Conservation (phyloP, 2,888 invertebrate genomes). For the Serrognathus titanus region DNA sequence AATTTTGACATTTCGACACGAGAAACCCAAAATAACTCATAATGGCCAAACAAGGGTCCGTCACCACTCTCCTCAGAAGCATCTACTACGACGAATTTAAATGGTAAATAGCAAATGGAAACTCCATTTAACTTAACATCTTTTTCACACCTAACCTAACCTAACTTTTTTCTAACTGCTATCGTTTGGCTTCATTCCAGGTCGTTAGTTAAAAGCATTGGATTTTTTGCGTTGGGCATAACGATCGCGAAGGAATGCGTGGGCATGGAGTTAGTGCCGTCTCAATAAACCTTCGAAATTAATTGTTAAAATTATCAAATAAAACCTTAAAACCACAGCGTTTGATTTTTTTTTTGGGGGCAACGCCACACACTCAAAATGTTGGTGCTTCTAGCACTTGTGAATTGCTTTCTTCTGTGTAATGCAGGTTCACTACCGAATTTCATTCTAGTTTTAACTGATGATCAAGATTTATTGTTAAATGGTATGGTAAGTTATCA, state of each 20-base stretch:
- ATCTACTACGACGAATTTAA: slow-evolving; percentile 74
- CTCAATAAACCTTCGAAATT: neutral
- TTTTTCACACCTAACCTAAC: neutral
- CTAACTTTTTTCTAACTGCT: neutral
- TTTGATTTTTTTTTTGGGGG: neutral
- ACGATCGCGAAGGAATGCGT: slow-evolving; percentile 74
- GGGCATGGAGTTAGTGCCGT: slow-evolving; percentile 60
- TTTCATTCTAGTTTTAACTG: slow-evolving; percentile 75
- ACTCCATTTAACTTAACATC: neutral
- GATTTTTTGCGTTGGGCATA: slow-evolving; percentile 73
- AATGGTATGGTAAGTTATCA: slow-evolving; percentile 67
- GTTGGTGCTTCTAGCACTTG: slow-evolving; percentile 1
- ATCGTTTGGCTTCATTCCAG: slow-evolving; percentile 50
- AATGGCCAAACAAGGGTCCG: slow-evolving; percentile 59
- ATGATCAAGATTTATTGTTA: slow-evolving; percentile 80
- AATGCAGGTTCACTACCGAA: slow-evolving; percentile 54
- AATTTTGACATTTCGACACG: neutral
- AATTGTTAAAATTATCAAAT: neutral
- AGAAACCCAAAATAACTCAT: slow-evolving; percentile 29
- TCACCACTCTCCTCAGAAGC: slow-evolving; percentile 57
- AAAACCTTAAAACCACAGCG: neutral
- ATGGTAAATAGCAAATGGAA: slow-evolving; percentile 57
- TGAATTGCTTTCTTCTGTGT: slow-evolving; percentile 4
- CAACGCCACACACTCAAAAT: neutral
- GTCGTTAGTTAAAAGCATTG: slow-evolving; percentile 77